Evolutionary conservation across 2,797 vertebrate species (phyloP).

Genomic region (Phataginus tricuspis): DNA sequence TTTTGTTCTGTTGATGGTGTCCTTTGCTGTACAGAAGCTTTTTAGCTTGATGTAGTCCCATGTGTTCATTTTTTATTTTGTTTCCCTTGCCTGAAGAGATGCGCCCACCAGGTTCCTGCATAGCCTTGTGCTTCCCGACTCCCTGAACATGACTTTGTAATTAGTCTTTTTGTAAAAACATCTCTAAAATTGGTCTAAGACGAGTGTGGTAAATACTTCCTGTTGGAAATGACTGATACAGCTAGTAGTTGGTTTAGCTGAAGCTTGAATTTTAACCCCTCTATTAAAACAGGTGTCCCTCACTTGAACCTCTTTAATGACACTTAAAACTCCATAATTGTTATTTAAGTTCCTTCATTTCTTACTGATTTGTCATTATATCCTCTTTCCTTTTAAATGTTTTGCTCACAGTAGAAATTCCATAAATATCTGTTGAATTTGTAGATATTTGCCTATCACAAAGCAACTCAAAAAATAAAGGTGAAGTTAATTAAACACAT

Average conservation of each 20-base stretch:
- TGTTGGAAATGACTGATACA: neutral
- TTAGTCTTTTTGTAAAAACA: neutral
- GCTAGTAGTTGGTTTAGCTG: neutral
- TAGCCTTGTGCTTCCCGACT: no score
- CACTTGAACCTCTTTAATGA: neutral
- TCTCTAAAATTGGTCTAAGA: neutral
- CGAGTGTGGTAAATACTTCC: neutral
- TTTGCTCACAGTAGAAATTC: neutral
- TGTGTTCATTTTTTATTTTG: no score
- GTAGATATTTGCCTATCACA: neutral
- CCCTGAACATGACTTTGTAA: neutral
- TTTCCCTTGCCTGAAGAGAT: no score
- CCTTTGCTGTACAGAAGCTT: no score
- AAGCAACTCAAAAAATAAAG: neutral
- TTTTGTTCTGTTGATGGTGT: no score
- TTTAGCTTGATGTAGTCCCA: no score
- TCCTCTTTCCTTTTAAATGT: neutral
- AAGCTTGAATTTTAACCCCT: neutral
- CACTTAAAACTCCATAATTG: neutral
- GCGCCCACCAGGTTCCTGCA: no score
- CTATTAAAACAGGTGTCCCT: neutral
- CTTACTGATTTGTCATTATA: neutral
- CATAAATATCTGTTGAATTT: neutral
- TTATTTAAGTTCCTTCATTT: neutral
- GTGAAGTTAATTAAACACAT: neutral